These are phyloP conservation scores for Aproaerema taeniolella DNA, from an alignment of 2,888 invertebrate species.

Conservation along the genomic window DNA sequence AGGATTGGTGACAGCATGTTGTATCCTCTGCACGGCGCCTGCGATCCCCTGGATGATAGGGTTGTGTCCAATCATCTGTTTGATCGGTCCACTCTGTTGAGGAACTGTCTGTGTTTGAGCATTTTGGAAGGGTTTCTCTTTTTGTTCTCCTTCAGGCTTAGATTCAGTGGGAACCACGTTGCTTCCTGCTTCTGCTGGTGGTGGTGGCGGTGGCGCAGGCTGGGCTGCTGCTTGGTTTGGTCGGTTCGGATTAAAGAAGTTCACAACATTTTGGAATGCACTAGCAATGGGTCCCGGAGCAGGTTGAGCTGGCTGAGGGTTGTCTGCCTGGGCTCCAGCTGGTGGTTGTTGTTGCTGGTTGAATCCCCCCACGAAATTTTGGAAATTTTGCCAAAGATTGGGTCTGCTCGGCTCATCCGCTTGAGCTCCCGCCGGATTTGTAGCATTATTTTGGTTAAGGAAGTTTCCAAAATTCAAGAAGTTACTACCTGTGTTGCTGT, in stretches of 20 bases:
- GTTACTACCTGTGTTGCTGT: background rate
- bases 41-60: slow-evolving; percentile 41
- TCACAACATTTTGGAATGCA: slow-evolving; percentile 16
- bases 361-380: slow-evolving; percentile 14
- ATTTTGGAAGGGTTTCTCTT: slow-evolving; percentile 11
- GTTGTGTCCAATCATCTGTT: slow-evolving; percentile 38
- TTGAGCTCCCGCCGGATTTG: background rate
- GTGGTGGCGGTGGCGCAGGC: slow-evolving; percentile 7
- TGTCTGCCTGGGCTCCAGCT: slow-evolving; percentile 26
- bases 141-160: slow-evolving; percentile 14
- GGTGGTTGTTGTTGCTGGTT: slow-evolving; percentile 13
- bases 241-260: slow-evolving; percentile 4
- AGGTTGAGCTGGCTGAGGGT: slow-evolving; percentile 29
- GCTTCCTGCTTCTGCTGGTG: slow-evolving; percentile 19
- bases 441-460: background rate
- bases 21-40: slow-evolving; percentile 40
- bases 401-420: slow-evolving; percentile 1
- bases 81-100: slow-evolving; percentile 29
- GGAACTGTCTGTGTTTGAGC: background rate
- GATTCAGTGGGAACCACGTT: slow-evolving; percentile 20
- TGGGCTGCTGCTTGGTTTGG: slow-evolving; percentile 8
- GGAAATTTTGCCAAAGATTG: slow-evolving; percentile 19
- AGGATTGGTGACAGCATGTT: slow-evolving; percentile 33
- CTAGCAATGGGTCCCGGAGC: slow-evolving; percentile 40
- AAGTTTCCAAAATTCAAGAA: slow-evolving; percentile 16